phyloP scores from a whole-genome alignment of 1,140 invertebrate genomes.

The Bombus pascuorum region DNA sequence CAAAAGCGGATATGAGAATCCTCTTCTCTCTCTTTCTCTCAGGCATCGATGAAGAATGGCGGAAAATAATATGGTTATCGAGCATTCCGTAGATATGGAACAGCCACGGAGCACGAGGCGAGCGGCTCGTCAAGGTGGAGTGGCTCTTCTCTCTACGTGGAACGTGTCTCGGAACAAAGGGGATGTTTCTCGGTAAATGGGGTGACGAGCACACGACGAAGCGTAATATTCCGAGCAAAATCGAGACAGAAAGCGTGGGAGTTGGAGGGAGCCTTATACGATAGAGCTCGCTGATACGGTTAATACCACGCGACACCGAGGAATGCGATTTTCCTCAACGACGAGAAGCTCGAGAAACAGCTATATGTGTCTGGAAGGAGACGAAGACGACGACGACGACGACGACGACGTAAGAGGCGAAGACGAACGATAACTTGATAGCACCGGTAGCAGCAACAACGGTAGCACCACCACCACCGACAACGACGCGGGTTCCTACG shows the following conservation, averaged over 20 bases:
- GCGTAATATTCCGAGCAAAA: constrained; percentile 48
- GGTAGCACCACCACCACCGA: fast-evolving
- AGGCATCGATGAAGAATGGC: constrained; percentile 9
- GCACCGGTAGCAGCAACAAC: background rate
- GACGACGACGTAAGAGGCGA: constrained; percentile 11
- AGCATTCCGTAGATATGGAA: constrained; percentile 34
- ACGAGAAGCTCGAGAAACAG: constrained; percentile 37
- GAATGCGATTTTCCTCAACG: constrained; percentile 55
- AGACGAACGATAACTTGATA: constrained; percentile 60
- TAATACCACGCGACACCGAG: constrained; percentile 40
- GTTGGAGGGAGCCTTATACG: constrained; percentile 24
- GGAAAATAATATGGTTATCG: constrained; percentile 52
- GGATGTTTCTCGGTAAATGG: constrained; percentile 50
- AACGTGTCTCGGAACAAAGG: constrained; percentile 54
- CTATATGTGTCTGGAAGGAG: background rate
- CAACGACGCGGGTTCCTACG: background rate
- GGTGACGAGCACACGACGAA: constrained; percentile 35
- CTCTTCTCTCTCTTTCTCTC: background rate
- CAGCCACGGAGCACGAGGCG: constrained; percentile 20
- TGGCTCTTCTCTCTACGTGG: constrained; percentile 6
- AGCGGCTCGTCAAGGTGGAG: constrained; percentile 35
- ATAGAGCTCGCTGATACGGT: constrained; percentile 36
- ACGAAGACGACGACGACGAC: background rate
- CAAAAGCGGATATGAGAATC: constrained; percentile 32
- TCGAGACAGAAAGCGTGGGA: background rate